A percentile compares a stretch with the other conserved stretches of the same genome.
These are phyloP conservation scores for Porites rus DNA, from an alignment of 92 coral and sea anemone species.

Conservation along the genomic window DNA sequence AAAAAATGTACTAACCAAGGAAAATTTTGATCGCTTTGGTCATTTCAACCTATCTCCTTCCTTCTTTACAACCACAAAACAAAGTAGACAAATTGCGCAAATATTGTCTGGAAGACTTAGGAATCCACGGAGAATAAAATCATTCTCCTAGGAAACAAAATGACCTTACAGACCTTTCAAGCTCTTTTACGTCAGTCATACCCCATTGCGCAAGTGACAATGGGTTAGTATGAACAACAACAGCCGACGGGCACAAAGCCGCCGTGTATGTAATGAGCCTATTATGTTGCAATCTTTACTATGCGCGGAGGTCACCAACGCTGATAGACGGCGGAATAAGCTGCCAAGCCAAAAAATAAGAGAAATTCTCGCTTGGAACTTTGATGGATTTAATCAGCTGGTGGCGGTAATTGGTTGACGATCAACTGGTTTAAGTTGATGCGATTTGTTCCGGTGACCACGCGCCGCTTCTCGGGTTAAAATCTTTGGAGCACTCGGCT, in stretches of 20 bases:
- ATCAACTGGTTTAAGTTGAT: not conserved
- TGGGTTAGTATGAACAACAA: too few species aligned
- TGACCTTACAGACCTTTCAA: not conserved
- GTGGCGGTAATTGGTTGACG: not conserved
- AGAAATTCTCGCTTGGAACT: too few species aligned
- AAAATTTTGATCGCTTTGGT: too few species aligned
- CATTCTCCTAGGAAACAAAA: not conserved
- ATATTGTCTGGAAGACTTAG: too few species aligned
- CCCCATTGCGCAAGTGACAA: slow-evolving; percentile 8
- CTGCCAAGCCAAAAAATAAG: too few species aligned
- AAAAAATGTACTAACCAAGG: too few species aligned
- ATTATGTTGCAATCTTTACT: too few species aligned
- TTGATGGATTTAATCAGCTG: not conserved
- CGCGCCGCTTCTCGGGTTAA: not conserved
- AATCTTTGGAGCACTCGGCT: not conserved
- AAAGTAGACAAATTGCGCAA: not conserved
- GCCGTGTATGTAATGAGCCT: too few species aligned
- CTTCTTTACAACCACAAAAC: not conserved
- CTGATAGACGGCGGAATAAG: too few species aligned
- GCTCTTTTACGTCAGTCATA: not conserved
- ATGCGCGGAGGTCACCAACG: too few species aligned
- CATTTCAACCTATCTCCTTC: too few species aligned
- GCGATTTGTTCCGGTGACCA: not conserved
- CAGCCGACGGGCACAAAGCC: too few species aligned
- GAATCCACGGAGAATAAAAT: not conserved